A percentile compares a stretch with the other conserved stretches of the same genome.
Evolutionary conservation across 53 echinoderm and acorn worm species (phyloP).

Genomic region (Patiria pectinifera): DNA sequence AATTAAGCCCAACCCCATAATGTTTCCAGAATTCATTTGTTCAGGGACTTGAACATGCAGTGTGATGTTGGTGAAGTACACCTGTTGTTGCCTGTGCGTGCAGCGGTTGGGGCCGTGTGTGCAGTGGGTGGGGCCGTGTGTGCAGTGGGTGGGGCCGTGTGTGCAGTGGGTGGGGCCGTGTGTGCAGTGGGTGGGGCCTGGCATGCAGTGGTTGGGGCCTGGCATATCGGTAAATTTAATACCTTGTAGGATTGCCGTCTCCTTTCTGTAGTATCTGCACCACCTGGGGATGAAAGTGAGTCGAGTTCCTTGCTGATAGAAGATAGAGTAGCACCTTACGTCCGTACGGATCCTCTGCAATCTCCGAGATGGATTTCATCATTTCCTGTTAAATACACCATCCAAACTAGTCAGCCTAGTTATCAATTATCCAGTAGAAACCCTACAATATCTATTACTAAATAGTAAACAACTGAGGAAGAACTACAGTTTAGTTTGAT

Average conservation of each 20-base stretch:
- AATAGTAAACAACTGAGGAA: too few species aligned
- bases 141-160: neutral
- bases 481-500: too few species aligned
- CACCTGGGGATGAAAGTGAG: slow-evolving; percentile 91
- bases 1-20: too few species aligned
- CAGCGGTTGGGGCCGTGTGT: too few species aligned
- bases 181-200: neutral
- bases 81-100: too few species aligned
- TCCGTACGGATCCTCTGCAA: slow-evolving; percentile 85
- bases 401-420: neutral
- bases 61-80: too few species aligned
- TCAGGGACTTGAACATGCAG: too few species aligned
- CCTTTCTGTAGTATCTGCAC: slow-evolving; percentile 85
- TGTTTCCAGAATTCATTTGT: too few species aligned
- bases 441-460: too few species aligned
- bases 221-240: neutral
- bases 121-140: too few species aligned
- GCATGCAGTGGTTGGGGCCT: neutral
- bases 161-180: neutral
- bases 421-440: too few species aligned
- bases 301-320: slow-evolving; percentile 71
- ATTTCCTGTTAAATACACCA: slow-evolving; percentile 76
- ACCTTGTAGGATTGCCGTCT: slow-evolving; percentile 89
- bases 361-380: slow-evolving; percentile 77
- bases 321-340: slow-evolving; percentile 93